These are phyloP conservation scores for Mormyrops attenuatus DNA, from an alignment of 2,797 vertebrate species.

Conservation along the genomic window DNA sequence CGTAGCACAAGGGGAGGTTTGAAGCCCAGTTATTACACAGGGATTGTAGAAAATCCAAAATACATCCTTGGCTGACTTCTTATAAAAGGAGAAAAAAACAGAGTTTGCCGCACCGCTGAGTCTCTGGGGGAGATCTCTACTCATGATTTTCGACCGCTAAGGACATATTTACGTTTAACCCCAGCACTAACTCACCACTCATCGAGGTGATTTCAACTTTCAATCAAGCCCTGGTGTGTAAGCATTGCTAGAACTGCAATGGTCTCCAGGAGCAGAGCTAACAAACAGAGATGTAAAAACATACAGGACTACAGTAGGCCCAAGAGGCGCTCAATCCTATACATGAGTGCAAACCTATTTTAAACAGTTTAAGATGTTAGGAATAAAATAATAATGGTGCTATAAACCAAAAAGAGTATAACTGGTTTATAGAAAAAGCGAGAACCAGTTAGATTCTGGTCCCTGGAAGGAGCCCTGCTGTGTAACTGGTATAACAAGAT, in stretches of 20 bases:
- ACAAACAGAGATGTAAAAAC: neutral
- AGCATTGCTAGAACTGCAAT: neutral
- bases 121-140: neutral
- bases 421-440: neutral
- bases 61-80: neutral
- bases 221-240: neutral
- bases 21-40: neutral
- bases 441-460: neutral
- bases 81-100: neutral
- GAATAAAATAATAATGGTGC: neutral
- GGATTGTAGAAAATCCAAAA: neutral
- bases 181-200: neutral
- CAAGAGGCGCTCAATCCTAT: neutral
- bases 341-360: neutral
- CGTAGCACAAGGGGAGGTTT: neutral
- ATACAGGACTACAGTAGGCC: neutral
- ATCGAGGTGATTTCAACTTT: neutral
- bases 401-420: neutral
- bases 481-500: neutral
- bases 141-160: neutral
- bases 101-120: neutral
- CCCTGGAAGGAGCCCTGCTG: neutral
- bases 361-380: neutral
- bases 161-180: neutral
- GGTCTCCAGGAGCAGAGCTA: neutral